These are phyloP conservation scores for Cephus cinctus DNA, from an alignment of 1,140 invertebrate species.

Conservation along the genomic window DNA sequence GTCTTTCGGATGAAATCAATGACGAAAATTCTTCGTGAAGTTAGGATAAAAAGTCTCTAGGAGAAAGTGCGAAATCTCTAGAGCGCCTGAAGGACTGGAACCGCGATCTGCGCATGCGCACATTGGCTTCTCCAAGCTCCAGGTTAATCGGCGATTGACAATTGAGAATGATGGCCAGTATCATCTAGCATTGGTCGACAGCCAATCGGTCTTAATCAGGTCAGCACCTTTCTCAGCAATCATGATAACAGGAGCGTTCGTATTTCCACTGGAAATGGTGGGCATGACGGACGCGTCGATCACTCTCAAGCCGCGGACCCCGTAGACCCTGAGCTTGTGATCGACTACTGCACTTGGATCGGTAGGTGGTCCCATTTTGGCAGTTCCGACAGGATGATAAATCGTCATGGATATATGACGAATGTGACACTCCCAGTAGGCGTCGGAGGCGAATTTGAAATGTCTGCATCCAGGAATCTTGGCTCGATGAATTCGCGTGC, in stretches of 20 bases:
- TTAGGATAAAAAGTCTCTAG: no score
- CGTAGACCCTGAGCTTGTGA: constrained; percentile 73
- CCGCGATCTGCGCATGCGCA: no score
- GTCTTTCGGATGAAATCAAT: no score
- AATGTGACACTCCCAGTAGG: constrained; percentile 83
- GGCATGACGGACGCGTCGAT: constrained; percentile 91
- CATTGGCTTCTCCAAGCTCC: no score
- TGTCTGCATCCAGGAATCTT: constrained; percentile 79
- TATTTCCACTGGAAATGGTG: constrained; percentile 76
- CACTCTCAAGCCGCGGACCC: constrained; percentile 74
- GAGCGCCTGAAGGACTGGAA: no score
- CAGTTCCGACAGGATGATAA: constrained; percentile 79
- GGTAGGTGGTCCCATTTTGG: constrained; percentile 79
- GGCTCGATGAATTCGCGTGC: constrained; percentile 69
- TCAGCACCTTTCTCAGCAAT: constrained; percentile 84
- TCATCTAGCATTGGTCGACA: constrained; percentile 30
- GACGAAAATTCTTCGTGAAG: no score
- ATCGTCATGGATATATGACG: constrained; percentile 84
- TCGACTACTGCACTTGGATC: constrained; percentile 82
- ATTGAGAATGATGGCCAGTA: no score
- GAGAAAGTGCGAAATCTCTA: no score
- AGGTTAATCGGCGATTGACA: no score
- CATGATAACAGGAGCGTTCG: constrained; percentile 84
- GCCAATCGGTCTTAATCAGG: constrained; percentile 76
- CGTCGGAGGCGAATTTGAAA: constrained; percentile 70